Conservation (phyloP, 2,888 invertebrate species). For the Lithosia quadra region DNA sequence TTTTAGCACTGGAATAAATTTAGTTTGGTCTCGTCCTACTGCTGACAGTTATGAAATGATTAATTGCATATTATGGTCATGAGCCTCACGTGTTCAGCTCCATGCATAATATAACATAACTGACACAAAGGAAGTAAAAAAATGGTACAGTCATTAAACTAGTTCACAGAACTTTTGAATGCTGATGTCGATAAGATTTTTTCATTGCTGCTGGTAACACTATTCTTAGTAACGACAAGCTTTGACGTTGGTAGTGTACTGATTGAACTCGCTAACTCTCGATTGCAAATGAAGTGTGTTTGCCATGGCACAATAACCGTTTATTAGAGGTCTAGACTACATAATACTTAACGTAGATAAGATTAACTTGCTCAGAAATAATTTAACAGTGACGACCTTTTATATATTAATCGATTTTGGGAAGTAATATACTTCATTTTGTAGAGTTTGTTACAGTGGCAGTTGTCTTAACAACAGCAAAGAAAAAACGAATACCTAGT, state of each 20-base stretch:
- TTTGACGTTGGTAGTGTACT: not conserved
- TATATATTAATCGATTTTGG: too few relatives aligned
- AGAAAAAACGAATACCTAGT: not conserved
- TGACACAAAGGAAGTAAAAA: slow-evolving; percentile 5
- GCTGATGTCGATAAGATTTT: not conserved
- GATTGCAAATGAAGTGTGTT: too few relatives aligned
- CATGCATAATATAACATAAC: slow-evolving; percentile 4
- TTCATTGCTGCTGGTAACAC: not conserved
- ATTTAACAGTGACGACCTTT: too few relatives aligned
- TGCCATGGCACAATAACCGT: too few relatives aligned
- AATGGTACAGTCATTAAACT: slow-evolving; percentile 2
- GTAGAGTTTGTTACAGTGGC: not conserved
- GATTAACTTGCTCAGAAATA: too few relatives aligned
- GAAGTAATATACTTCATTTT: not conserved
- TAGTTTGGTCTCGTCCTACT: slow-evolving; percentile 41
- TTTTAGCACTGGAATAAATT: slow-evolving; percentile 54
- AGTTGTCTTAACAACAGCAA: not conserved
- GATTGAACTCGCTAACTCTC: not conserved
- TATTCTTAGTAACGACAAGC: not conserved
- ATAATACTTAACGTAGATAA: too few relatives aligned
- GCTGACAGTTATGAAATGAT: slow-evolving; percentile 38
- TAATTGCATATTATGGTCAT: slow-evolving; percentile 43
- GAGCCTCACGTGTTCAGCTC: slow-evolving; percentile 22
- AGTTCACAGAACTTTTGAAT: slow-evolving; percentile 3
- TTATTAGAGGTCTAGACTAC: too few relatives aligned